Base-by-base conservation (phyloP, 2,888 invertebrate genomes). In the Amphipyra berbera region DNA sequence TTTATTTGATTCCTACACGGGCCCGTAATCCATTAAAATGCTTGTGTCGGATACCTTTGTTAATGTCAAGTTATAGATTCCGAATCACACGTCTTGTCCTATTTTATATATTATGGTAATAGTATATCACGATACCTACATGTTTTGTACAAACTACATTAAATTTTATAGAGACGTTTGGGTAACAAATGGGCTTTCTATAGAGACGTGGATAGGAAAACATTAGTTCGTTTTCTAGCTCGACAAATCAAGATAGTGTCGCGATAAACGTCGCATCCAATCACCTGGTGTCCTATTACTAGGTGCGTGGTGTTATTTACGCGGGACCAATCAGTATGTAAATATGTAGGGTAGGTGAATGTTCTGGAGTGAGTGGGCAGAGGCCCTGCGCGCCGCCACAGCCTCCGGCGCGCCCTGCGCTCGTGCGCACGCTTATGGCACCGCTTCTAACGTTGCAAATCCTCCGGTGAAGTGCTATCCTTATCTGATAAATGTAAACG, bases 281-380 rank as follows among this genome's bases (percentile, higher is more conserved):
- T 89, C 88, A 88, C 83, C 77, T 63, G 84, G 89, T 89, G 87
- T 91, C 83, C 83, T 88, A 87, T 91, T 90, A 89, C 89, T 82
- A 88, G 87, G 80, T 84, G 85, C 85, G 82, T 88, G 84, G 87
- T 88, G 86, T 88, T 90, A 89, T 91, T 90, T 90, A 90, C 85
- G 87, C 87, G 83, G 82, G 82, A 85, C 86, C 91, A 92, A 94
- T 94, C 93, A 91, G 90, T 92, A 93, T 94, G 93, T 89, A 90
- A 94, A 94, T 81, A 96, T 90, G 87, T 91, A 83, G 91, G 91
- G 90, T 93, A 89, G 92, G 91, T 92, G 93, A 94, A 93, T 82
- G 93, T 87, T 91, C 93, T 90, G 86, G 88, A 86, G 85, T 87
- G 92, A 88, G 94, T 93, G 93, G 92, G 94, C 87, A 70, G 93